Evolutionary conservation across 2,888 invertebrate genomes (phyloP).

Genomic region (Metalampra italica): DNA sequence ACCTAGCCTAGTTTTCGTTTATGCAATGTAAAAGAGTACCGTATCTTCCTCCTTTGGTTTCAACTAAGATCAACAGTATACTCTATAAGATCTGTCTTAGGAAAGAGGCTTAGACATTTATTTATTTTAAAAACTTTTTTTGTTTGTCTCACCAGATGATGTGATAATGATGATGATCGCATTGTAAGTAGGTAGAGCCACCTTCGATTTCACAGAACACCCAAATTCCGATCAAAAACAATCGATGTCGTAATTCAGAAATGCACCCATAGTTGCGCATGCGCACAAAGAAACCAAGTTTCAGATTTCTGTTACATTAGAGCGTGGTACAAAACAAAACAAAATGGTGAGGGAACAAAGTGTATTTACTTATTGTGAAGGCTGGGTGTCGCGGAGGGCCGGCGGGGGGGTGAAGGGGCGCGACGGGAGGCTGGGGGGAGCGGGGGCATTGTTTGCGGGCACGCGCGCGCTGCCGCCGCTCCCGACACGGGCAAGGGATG

Average conservation of each 20-base stretch:
- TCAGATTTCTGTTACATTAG: constrained; percentile 40
- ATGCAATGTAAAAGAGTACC: too few relatives aligned
- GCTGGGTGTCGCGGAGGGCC: constrained; percentile 5
- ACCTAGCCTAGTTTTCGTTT: too few relatives aligned
- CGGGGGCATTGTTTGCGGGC: constrained; percentile 56
- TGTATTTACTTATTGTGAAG: constrained; percentile 55
- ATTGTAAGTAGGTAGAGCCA: background rate
- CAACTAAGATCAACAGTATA: too few relatives aligned
- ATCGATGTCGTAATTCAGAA: background rate
- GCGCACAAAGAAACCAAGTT: constrained; percentile 19
- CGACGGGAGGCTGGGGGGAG: constrained; percentile 20
- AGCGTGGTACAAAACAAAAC: constrained; percentile 44
- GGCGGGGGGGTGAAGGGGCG: constrained; percentile 14
- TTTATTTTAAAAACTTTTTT: too few relatives aligned
- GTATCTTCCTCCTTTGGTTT: too few relatives aligned
- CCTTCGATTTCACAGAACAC: too few relatives aligned
- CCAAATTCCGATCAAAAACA: background rate
- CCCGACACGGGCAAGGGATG: constrained; percentile 30
- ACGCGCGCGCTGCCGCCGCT: constrained; percentile 44
- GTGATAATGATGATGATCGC: too few relatives aligned
- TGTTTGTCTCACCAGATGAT: too few relatives aligned
- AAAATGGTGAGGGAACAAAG: constrained; percentile 42
- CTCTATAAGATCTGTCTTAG: too few relatives aligned
- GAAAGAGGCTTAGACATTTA: too few relatives aligned
- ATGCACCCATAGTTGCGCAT: background rate